phyloP scores from a whole-genome alignment of 2,888 invertebrate species.

The Apotomis betuletana region DNA sequence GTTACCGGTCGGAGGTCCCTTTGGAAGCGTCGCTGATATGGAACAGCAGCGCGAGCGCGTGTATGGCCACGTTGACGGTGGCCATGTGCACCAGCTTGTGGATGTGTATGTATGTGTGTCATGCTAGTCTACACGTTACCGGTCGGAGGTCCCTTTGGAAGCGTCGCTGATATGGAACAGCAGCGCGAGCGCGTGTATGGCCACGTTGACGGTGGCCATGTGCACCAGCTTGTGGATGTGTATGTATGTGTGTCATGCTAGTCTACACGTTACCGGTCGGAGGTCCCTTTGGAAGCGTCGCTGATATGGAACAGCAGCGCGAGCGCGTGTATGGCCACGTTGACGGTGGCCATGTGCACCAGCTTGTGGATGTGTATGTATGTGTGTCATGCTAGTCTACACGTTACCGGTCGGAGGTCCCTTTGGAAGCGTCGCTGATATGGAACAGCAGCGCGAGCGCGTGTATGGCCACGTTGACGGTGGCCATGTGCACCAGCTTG shows the following conservation, averaged over 20 bases:
- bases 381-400: too few relatives aligned
- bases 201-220: slow-evolving; percentile 72
- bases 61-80: slow-evolving; percentile 77
- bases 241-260: too few relatives aligned
- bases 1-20: too few relatives aligned
- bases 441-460: slow-evolving; percentile 65
- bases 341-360: slow-evolving; percentile 63
- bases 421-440: slow-evolving; percentile 63
- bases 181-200: slow-evolving; percentile 85
- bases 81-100: not conserved
- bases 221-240: too few relatives aligned
- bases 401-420: slow-evolving; percentile 45
- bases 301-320: slow-evolving; percentile 64
- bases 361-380: too few relatives aligned
- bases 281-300: slow-evolving; percentile 59
- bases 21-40: slow-evolving; percentile 86
- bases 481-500: too few relatives aligned
- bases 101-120: too few relatives aligned
- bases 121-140: too few relatives aligned
- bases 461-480: slow-evolving; percentile 72
- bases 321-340: slow-evolving; percentile 63
- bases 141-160: not conserved
- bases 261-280: too few relatives aligned
- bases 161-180: slow-evolving; percentile 80
- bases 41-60: slow-evolving; percentile 63